A percentile compares a stretch with the other conserved stretches of the same genome.
phyloP scores from a whole-genome alignment of 2,888 invertebrate species.

The Nemurella pictetii region DNA sequence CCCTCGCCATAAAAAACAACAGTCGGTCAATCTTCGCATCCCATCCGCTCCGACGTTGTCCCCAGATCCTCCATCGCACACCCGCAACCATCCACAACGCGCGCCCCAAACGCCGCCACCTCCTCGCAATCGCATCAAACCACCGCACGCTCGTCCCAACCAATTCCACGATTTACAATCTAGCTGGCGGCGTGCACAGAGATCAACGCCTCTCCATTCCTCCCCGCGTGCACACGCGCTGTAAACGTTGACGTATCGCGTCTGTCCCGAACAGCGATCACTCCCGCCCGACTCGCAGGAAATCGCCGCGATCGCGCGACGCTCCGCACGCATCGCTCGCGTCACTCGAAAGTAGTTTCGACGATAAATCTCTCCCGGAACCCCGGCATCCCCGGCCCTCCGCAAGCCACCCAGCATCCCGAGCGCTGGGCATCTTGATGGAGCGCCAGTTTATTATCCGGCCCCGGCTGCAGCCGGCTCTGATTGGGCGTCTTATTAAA shows the following conservation, averaged over 20 bases:
- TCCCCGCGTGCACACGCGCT: background rate
- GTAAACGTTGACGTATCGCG: background rate
- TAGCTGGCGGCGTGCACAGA: too few species aligned
- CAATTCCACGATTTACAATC: background rate
- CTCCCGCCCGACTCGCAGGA: background rate
- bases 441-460: background rate
- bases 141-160: background rate
- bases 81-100: background rate
- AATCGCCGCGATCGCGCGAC: background rate
- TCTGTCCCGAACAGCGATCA: background rate
- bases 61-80: background rate
- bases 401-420: background rate
- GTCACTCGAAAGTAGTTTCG: background rate
- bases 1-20: background rate
- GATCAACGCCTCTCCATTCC: too few species aligned
- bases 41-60: background rate
- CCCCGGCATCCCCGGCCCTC: background rate
- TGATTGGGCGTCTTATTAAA: background rate
- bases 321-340: background rate
- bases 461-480: background rate
- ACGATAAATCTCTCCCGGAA: slow-evolving; percentile 5
- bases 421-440: slow-evolving; percentile 6
- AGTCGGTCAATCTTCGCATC: background rate
- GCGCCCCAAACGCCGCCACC: background rate
- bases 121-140: background rate